Percentiles rank a stretch among this genome's conserved stretches.
Conservation (phyloP, 2,113 vertebrate species). For the Podarcis raffonei region DNA sequence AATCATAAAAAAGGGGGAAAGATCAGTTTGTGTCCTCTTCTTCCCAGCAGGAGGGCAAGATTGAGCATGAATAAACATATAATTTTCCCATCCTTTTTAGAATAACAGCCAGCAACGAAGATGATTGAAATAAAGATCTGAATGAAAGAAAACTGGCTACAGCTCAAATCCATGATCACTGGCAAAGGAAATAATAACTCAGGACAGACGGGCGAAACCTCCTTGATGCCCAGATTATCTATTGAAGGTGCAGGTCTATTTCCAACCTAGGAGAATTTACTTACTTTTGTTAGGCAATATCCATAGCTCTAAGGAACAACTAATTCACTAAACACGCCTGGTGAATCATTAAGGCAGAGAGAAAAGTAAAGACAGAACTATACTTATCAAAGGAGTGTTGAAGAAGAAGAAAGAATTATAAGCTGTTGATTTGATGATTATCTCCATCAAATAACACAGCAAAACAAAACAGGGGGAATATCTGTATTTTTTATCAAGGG, state of each 20-base stretch:
- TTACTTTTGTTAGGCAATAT: slow-evolving; percentile 38
- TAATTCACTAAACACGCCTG: slow-evolving; percentile 28
- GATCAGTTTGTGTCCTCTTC: neutral
- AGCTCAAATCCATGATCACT: neutral
- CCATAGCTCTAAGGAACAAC: slow-evolving; percentile 18
- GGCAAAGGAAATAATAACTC: slow-evolving; percentile 16
- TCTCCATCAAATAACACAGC: neutral
- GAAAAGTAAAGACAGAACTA: slow-evolving; percentile 32
- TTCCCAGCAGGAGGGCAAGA: slow-evolving; percentile 2
- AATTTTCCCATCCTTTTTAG: slow-evolving; percentile 22
- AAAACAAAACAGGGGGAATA: neutral
- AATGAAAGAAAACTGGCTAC: slow-evolving; percentile 34
- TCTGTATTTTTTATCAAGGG: slow-evolving; percentile 4
- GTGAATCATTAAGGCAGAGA: slow-evolving; percentile 33
- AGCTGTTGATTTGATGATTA: neutral
- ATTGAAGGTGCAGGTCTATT: slow-evolving; percentile 3
- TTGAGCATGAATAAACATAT: slow-evolving; percentile 5
- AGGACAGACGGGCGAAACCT: neutral
- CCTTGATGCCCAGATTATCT: neutral
- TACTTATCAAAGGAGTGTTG: neutral
- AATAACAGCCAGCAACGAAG: slow-evolving; percentile 11
- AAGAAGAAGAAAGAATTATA: neutral
- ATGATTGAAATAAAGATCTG: slow-evolving; percentile 8
- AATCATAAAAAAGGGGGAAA: neutral
- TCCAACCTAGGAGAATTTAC: neutral